Conservation (phyloP, 1,140 invertebrate species). For the Panagrolaimus sp. region DNA sequence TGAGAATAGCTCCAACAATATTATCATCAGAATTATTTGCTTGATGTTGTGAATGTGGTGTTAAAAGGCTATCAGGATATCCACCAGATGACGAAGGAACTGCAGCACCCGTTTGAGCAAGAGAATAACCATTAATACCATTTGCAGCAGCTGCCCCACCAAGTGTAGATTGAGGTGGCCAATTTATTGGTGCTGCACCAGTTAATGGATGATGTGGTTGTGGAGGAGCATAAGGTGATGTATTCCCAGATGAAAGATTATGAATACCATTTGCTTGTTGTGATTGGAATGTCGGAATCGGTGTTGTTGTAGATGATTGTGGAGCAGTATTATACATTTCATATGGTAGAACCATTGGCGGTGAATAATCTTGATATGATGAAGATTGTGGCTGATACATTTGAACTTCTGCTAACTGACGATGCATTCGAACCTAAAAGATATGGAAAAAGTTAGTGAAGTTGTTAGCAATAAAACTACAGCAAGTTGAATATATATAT, state of each 20-base stretch:
- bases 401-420: neutral
- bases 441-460: neutral
- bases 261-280: neutral
- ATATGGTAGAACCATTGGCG: neutral
- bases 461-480: no score
- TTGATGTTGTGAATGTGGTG: neutral
- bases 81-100: slow-evolving; percentile 32
- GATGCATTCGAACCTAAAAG: slow-evolving; percentile 6
- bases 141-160: neutral
- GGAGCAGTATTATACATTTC: neutral
- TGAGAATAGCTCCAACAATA: neutral
- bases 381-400: neutral
- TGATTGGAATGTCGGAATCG: neutral
- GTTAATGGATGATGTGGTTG: neutral
- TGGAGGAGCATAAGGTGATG: neutral
- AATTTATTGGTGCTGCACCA: slow-evolving; percentile 1
- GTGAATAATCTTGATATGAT: slow-evolving; percentile 12
- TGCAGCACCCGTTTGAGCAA: slow-evolving; percentile 25
- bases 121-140: neutral
- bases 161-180: neutral
- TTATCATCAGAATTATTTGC: neutral
- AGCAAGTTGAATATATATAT: no score
- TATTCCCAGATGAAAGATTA: neutral
- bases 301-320: neutral
- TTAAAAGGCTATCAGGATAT: slow-evolving; percentile 13